Base-by-base conservation (phyloP, 2,113 vertebrate genomes). In the Illadopsis cleaveri region DNA sequence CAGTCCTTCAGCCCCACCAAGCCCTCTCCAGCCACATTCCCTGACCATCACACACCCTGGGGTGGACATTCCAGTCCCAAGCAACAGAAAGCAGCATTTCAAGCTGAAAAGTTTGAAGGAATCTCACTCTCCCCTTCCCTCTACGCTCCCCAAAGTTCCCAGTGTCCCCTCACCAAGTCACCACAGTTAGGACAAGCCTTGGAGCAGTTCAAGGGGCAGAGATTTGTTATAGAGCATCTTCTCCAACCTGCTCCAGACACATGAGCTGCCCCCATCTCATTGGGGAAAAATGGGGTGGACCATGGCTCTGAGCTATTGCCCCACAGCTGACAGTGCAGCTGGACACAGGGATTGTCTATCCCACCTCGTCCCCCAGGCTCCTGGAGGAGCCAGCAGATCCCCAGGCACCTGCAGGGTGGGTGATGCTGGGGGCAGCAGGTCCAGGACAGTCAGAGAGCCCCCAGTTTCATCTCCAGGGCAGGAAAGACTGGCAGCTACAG, bases 221-320 rank as follows among this genome's bases (percentile, higher is more conserved):
- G 38, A 60, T 68, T 56, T 50, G 27, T 73, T 50, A 47, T 0
- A 10, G 27, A 89, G 27, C 27, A 92, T 51, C 71, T 75, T 76
- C 44, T 80, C 27, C 47, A 82, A 37, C 17, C 25, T 79, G 18
- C 15, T 58, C 61, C 33, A 79, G 56, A 64, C 65, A 64, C 27
- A 23, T 0, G 4, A 89, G 28, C 33, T n/a, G 7, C 13, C 7
- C 28, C 3, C 0, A 2, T 9, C 38, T 72, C 30, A 28, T 0
- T 33, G 30, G 5, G 9, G 7, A 18, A 71, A 72, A 83, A 83
- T 0, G 2, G 53, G 48, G 11, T 1, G 3, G 24, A 47, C 10
- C 6, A 48, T 7, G 84, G 20, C 68, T 54, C 77, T n/a, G 38
- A 84, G 64, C 25, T 25, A 12, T 2, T 24, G 30, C 18, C 27